Conservation (phyloP, 2,113 vertebrate species). For the Sapayoa aenigma region DNA sequence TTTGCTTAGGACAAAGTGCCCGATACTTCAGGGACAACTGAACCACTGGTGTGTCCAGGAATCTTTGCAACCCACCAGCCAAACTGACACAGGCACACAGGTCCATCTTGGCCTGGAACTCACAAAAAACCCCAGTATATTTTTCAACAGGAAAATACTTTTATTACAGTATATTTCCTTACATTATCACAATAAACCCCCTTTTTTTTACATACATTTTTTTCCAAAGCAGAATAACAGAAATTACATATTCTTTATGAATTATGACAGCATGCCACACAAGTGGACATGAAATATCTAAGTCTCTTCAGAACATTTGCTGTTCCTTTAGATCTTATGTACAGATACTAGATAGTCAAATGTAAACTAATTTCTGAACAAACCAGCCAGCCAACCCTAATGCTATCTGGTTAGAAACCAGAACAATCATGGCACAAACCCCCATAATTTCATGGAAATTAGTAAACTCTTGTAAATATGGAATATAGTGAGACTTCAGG, state of each 20-base stretch:
- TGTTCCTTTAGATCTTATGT: slow-evolving; percentile 10
- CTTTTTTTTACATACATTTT: background rate
- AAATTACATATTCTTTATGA: background rate
- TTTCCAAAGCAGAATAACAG: background rate
- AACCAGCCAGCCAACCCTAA: background rate
- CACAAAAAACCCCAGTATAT: rapidly evolving
- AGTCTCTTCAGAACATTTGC: background rate
- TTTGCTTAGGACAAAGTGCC: background rate
- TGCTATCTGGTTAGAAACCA: background rate
- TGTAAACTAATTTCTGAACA: background rate
- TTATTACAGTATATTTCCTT: background rate
- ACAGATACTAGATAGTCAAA: background rate
- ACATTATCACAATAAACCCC: background rate
- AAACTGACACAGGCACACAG: too few species aligned
- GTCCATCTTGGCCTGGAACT: background rate
- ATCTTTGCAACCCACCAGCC: background rate
- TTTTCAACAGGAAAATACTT: background rate
- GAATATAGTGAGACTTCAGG: background rate
- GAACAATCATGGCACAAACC: background rate
- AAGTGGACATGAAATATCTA: slow-evolving; percentile 58
- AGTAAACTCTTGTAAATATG: background rate
- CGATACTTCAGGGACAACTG: background rate
- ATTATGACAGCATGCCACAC: slow-evolving; percentile 69
- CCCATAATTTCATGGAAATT: background rate
- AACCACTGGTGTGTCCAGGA: background rate